These are phyloP conservation scores for Pao palembangensis DNA, from an alignment of 2,113 vertebrate genomes.

Conservation along the genomic window DNA sequence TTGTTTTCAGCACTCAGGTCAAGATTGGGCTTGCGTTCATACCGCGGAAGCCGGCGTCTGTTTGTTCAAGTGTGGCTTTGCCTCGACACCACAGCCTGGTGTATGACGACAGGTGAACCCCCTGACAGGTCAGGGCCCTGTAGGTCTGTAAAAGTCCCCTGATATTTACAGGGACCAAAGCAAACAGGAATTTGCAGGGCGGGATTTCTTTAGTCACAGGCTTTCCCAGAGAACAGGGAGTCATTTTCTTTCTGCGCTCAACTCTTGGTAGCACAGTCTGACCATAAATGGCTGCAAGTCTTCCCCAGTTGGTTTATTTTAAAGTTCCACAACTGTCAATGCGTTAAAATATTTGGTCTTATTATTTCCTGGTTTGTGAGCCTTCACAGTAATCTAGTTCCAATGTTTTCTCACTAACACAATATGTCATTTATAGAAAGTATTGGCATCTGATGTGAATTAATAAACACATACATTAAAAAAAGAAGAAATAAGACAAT, in stretches of 20 bases:
- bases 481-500: too few relatives aligned
- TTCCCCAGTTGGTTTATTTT: conserved; percentile 1
- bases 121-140: conserved; percentile 8
- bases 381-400: too few relatives aligned
- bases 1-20: too few relatives aligned
- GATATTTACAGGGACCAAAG: conserved; percentile 4
- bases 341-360: not conserved
- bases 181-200: conserved; percentile 45
- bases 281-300: not conserved
- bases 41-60: conserved; percentile 1
- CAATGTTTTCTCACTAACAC: too few relatives aligned
- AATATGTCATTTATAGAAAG: too few relatives aligned
- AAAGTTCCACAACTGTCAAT: not conserved
- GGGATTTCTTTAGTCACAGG: conserved; percentile 28
- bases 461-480: too few relatives aligned
- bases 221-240: conserved; percentile 14
- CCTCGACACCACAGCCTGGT: conserved; percentile 7
- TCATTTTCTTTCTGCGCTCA: conserved; percentile 15
- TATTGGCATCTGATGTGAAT: too few relatives aligned
- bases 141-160: not conserved
- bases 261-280: not conserved
- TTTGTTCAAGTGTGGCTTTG: conserved; percentile 12
- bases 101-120: not conserved
- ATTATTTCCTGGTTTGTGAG: too few relatives aligned
- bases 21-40: too few relatives aligned